phyloP scores from a whole-genome alignment of 2,888 invertebrate species.

The Caenorhabditis becei region DNA sequence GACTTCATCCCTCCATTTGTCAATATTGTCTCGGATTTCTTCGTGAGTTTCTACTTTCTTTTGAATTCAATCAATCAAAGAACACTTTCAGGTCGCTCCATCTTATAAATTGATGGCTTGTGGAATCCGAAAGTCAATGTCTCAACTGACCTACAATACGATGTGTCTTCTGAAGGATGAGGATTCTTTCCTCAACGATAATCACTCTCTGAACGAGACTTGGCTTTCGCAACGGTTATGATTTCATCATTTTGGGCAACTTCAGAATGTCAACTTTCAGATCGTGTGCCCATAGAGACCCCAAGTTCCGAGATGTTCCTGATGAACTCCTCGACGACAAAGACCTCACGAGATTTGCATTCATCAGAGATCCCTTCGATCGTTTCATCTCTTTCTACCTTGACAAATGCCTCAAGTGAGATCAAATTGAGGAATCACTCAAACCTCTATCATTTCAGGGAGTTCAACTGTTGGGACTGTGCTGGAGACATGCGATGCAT shows the following conservation, averaged over 20 bases:
- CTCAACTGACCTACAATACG: conserved; percentile 41
- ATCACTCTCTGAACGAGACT: conserved; percentile 48
- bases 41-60: conserved; percentile 18
- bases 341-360: conserved; percentile 29
- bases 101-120: conserved; percentile 42
- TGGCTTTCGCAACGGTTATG: conserved; percentile 27
- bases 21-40: conserved; percentile 49
- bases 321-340: conserved; percentile 6
- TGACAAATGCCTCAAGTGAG: conserved; percentile 49
- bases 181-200: conserved; percentile 18
- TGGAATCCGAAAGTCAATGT: conserved; percentile 45
- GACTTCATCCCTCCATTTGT: conserved; percentile 55
- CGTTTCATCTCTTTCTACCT: conserved; percentile 46
- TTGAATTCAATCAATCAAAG: not conserved
- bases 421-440: not conserved
- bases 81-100: conserved; percentile 24
- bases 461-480: conserved; percentile 34
- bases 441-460: conserved; percentile 14
- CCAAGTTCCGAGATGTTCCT: conserved; percentile 10
- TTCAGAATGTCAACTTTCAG: conserved; percentile 7
- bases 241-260: not conserved
- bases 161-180: conserved; percentile 48
- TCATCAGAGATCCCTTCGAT: conserved; percentile 48
- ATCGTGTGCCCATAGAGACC: conserved; percentile 18
- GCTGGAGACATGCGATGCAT: conserved; percentile 38